Evolutionary conservation across 2,888 invertebrate genomes (phyloP), one percentile per base, ranked within the genome.

Genomic region (Fragum whitleyi): DNA sequence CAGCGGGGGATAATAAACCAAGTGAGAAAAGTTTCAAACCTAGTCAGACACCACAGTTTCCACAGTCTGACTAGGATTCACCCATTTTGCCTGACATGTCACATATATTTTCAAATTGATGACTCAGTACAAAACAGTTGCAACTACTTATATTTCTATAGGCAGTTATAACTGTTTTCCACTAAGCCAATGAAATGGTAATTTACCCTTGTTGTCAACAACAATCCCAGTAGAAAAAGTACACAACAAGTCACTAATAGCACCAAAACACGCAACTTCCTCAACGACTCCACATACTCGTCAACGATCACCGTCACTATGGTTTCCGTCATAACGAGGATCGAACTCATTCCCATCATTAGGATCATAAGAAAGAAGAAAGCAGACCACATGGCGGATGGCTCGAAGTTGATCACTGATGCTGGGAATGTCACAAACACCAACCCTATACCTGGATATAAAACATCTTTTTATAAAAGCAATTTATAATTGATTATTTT

Each of bases 201-300:
- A 67, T 83, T 73, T 82, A 94, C 94, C 90, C 92, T 88, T 91
- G 96, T 96, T 92, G 97, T 96, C 96, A 97, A 96, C 36, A 97
- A 96, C 51, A 97, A 91, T 0, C 96, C 97, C 59, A 96, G 94
- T 16, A 96, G 85, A 93, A 96, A 97, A 90, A 96, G 96, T 0
- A 94, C 88, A 57, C 95, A 90, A 93, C 97, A 97, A n/a, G 96
- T 96, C 28, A 93, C 94, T 0, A 95, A 95, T 3, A 96, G 96
- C 32, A 97, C 96, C 16, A 91, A 74, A 21, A 89, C 79, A 57
- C 89, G 77, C 39, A 81, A 79, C 74, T 85, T 85, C 6, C 86
- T 81, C 53, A 89, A 62, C 23, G 85, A 67, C 14, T 81, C 78
- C 16, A 87, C 77, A 53, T 88, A 83, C 69, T 89, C 90, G 62